Evolutionary conservation across 2,113 vertebrate species (phyloP).

Genomic region (Malurus elegans): DNA sequence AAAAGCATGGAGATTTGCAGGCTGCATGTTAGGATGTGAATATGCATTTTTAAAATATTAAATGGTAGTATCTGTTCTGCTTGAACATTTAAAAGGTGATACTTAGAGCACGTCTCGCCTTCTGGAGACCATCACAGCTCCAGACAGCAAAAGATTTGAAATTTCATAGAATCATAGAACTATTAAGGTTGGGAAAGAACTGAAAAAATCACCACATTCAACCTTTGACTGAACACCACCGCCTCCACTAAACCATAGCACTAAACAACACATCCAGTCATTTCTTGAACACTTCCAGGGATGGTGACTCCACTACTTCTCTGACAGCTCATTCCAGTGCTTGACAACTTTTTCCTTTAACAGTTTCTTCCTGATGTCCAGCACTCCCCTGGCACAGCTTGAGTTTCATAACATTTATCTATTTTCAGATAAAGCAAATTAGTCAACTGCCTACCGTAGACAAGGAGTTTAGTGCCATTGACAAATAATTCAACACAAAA

Average conservation of each 20-base stretch:
- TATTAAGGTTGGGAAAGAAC: background rate
- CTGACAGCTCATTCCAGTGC: background rate
- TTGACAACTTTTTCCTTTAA: background rate
- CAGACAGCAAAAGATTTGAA: background rate
- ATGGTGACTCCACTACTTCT: background rate
- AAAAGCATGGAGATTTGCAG: background rate
- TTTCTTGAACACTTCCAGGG: background rate
- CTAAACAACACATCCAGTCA: background rate
- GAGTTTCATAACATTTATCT: background rate
- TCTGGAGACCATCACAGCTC: background rate
- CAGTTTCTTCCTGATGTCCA: background rate
- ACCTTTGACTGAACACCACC: background rate
- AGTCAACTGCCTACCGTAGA: background rate
- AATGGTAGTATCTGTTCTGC: background rate
- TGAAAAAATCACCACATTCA: background rate
- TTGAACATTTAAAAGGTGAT: background rate
- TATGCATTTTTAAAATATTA: background rate
- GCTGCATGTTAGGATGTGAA: background rate
- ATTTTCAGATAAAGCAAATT: background rate
- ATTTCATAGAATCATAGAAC: background rate
- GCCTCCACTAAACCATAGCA: background rate
- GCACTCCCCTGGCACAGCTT: rapidly evolving
- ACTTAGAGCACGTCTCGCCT: background rate
- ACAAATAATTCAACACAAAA: background rate
- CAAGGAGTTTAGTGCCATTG: background rate